Evolutionary conservation across 2,888 invertebrate species (phyloP).

Genomic region (Philereme transversata): DNA sequence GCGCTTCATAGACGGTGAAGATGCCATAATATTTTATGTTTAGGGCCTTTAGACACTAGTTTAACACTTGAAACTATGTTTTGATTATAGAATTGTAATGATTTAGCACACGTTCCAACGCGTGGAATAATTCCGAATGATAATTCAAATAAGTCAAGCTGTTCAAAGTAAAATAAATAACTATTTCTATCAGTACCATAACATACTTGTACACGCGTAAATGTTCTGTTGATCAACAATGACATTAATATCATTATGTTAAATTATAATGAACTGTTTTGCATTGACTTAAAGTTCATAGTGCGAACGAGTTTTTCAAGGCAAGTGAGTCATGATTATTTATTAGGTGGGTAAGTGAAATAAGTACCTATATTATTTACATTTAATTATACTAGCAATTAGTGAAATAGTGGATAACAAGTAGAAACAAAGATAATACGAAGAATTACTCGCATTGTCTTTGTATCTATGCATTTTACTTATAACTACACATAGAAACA

Average conservation of each 20-base stretch:
- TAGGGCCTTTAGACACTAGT: too few species aligned
- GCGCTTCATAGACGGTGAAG: too few species aligned
- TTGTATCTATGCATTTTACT: too few species aligned
- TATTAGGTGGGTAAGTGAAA: slow-evolving; percentile 4
- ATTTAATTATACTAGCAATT: slow-evolving; percentile 26
- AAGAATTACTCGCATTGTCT: slow-evolving; percentile 1
- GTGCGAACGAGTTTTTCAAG: slow-evolving; percentile 27
- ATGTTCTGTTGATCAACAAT: too few species aligned
- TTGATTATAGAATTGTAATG: too few species aligned
- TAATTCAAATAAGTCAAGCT: background rate
- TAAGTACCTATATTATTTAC: slow-evolving; percentile 28
- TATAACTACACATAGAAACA: too few species aligned
- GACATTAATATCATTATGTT: background rate
- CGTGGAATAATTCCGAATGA: too few species aligned
- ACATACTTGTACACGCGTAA: too few species aligned
- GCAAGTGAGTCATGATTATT: slow-evolving; percentile 27
- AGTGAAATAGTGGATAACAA: slow-evolving; percentile 11
- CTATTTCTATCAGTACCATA: too few species aligned
- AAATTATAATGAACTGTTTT: slow-evolving; percentile 22
- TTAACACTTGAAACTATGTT: too few species aligned
- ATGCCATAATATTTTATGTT: too few species aligned
- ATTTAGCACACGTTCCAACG: too few species aligned
- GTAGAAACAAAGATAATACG: slow-evolving; percentile 16
- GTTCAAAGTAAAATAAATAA: slow-evolving; percentile 13
- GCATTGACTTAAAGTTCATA: slow-evolving; percentile 22